Evolutionary conservation across 1,140 invertebrate genomes (phyloP), one percentile per base, ranked within the genome.

Genomic region (Orius laevigatus): DNA sequence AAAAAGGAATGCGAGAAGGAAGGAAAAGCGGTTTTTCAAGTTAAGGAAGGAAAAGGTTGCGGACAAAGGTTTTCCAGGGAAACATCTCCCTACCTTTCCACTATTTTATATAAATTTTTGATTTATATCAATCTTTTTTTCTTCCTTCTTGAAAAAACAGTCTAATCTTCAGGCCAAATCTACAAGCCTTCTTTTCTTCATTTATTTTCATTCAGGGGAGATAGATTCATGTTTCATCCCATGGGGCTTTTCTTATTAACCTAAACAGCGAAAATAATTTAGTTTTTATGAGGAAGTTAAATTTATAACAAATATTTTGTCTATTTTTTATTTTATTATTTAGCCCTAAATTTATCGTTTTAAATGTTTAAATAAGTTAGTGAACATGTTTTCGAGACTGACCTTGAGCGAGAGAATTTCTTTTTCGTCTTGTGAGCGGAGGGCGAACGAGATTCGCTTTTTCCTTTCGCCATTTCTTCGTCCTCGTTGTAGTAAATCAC

Each of bases 381-480:
- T 5, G 18, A 12, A 42, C 3, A 5, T 42, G 18, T 16, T 42
- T 32, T 11, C 2, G 3, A 3, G 2, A 42, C 43, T 25, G 16
- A 51, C 49, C 49, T 35, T 5, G 49, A 51, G 1, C 49, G 20
- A 6, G 49, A 46, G 44, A 46, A 51, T 46, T 51, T 51, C 44
- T 44, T 46, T 33, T 51, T 51, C 10, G 32, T 36, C 39, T 51
- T 51, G 34, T 51, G 49, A 19, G 31, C 33, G 3, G 49, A 46
- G 6, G 49, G 49, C 11, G 49, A 51, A 3, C 49, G 15, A 1
- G 43, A 46, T 25, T 31, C 49, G 31, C 41, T 45, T 40, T 44
- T 42, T 12, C 46, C 49, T 41, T 51, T 51, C 5, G 49, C 25
- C 25, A 25, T 25, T 3, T 25, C 25, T 25, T 8, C 25, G 25